A percentile compares a stretch with the other conserved stretches of the same genome.
phyloP scores from a whole-genome alignment of 2,113 vertebrate genomes.

The Amphiprion percula region DNA sequence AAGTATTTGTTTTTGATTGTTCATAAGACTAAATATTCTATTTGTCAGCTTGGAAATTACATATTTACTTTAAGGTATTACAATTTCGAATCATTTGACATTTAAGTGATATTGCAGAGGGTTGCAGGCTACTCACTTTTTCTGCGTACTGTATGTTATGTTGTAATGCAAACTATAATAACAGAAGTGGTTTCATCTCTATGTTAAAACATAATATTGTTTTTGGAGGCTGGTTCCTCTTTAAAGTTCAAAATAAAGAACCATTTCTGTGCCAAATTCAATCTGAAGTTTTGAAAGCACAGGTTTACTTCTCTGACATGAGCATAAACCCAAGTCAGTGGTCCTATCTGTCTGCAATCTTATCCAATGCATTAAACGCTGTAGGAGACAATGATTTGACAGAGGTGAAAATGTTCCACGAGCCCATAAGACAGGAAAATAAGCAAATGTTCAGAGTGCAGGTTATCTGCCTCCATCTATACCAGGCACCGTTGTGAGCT shows the following conservation, averaged over 20 bases:
- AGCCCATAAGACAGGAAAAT: slow-evolving; percentile 8
- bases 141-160: neutral
- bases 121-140: no score
- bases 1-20: no score
- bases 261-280: slow-evolving; percentile 22
- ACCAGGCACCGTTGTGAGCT: slow-evolving; percentile 1
- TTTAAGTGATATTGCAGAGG: no score
- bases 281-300: slow-evolving; percentile 44
- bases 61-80: no score
- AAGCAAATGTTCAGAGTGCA: slow-evolving; percentile 10
- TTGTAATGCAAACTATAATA: neutral
- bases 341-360: slow-evolving; percentile 30
- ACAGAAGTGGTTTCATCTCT: neutral
- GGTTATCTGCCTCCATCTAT: slow-evolving; percentile 6
- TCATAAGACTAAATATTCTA: no score
- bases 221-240: slow-evolving; percentile 10
- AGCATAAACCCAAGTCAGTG: neutral
- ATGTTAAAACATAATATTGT: neutral
- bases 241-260: slow-evolving; percentile 39
- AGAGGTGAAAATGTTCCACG: slow-evolving; percentile 11
- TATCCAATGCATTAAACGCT: slow-evolving; percentile 35
- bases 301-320: slow-evolving; percentile 20
- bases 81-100: no score
- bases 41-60: no score
- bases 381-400: slow-evolving; percentile 31